phyloP scores from a whole-genome alignment of 2,888 invertebrate species.

The Ormyrus rosae region DNA sequence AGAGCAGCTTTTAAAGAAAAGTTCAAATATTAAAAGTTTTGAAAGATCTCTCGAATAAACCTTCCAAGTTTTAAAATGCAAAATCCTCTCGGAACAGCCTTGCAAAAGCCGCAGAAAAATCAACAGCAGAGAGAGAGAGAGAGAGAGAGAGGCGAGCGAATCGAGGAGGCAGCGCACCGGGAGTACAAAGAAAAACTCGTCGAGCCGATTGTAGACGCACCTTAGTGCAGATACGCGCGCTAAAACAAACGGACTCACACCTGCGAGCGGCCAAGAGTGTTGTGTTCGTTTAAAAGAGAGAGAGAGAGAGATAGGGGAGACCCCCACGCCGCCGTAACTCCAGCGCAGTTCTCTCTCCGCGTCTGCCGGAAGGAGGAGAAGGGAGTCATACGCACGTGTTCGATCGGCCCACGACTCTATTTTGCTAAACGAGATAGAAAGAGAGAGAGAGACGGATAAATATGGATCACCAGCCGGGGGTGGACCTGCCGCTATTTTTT shows the following conservation, averaged over 20 bases:
- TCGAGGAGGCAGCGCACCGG: slow-evolving; percentile 3
- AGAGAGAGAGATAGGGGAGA: too few relatives aligned
- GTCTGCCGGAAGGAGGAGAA: background rate
- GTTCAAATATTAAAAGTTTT: too few relatives aligned
- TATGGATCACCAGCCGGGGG: slow-evolving; percentile 47
- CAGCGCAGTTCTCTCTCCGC: background rate
- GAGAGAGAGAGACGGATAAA: slow-evolving; percentile 3
- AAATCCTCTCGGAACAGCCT: too few relatives aligned
- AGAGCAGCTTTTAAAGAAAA: too few relatives aligned
- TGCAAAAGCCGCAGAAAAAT: background rate
- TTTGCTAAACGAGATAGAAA: background rate
- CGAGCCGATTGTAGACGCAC: slow-evolving; percentile 24
- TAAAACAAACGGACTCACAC: slow-evolving; percentile 7
- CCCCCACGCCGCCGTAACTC: background rate
- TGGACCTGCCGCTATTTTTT: slow-evolving; percentile 44
- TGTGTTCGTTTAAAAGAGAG: too few relatives aligned
- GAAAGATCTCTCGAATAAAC: too few relatives aligned
- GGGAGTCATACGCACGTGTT: background rate
- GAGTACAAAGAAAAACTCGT: slow-evolving; percentile 9
- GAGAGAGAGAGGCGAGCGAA: background rate
- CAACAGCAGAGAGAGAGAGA: background rate
- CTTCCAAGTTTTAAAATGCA: too few relatives aligned
- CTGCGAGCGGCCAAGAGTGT: background rate
- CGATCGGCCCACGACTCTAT: slow-evolving; percentile 17
- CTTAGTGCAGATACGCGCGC: background rate